phyloP scores from a whole-genome alignment of 2,888 invertebrate species.

The Eristalinus sepulchralis region DNA sequence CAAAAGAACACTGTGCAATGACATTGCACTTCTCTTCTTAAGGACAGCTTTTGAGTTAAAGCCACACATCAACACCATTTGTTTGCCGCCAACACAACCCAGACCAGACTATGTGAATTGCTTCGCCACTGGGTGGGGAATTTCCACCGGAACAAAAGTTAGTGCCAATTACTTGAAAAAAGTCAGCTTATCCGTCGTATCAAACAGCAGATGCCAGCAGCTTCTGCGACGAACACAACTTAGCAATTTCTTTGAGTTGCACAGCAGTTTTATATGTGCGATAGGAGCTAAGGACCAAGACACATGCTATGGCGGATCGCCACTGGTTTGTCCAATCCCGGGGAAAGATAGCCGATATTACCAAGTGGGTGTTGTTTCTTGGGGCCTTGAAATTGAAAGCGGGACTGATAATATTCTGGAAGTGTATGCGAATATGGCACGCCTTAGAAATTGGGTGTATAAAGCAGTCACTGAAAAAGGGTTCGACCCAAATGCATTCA shows the following conservation, averaged over 20 bases:
- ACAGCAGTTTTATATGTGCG: conserved; percentile 89
- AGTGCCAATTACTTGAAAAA: conserved; percentile 85
- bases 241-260: conserved; percentile 85
- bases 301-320: conserved; percentile 91
- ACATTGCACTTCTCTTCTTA: conserved; percentile 87
- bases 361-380: conserved; percentile 87
- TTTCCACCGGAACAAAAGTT: conserved; percentile 76
- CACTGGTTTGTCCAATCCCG: conserved; percentile 88
- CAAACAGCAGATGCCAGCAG: conserved; percentile 80
- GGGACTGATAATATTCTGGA: conserved; percentile 86
- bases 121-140: conserved; percentile 80
- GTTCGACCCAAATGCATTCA: background rate
- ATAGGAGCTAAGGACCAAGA: conserved; percentile 89
- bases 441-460: conserved; percentile 87
- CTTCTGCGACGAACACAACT: conserved; percentile 85
- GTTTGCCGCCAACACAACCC: conserved; percentile 83
- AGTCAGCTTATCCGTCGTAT: conserved; percentile 87
- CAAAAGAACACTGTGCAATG: conserved; percentile 86
- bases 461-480: conserved; percentile 79
- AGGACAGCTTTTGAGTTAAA: conserved; percentile 83
- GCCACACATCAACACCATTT: conserved; percentile 86
- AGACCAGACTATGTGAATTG: conserved; percentile 77
- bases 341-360: conserved; percentile 74
- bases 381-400: conserved; percentile 89
- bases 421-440: conserved; percentile 87